phyloP scores from a whole-genome alignment of 2,888 invertebrate genomes.

The Zygaena filipendulae region DNA sequence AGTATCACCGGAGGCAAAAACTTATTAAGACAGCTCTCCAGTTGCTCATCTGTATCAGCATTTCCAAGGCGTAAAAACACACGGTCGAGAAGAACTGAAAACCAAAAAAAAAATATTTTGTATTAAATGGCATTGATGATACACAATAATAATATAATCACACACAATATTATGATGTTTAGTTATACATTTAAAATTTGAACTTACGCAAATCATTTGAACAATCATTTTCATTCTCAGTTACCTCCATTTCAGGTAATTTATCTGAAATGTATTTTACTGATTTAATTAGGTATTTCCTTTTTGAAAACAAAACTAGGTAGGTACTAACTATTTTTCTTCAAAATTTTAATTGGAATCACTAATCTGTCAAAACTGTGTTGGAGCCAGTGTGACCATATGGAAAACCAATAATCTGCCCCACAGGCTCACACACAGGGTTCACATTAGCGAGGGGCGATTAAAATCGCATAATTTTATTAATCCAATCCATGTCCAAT shows the following conservation, averaged over 20 bases:
- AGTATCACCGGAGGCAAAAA: constrained; percentile 89
- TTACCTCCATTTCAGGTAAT: constrained; percentile 62
- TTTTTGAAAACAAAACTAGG: neutral
- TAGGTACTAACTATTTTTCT: neutral
- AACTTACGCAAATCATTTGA: constrained; percentile 56
- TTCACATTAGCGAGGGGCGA: too few relatives aligned
- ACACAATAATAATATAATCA: constrained; percentile 2
- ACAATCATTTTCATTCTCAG: constrained; percentile 43
- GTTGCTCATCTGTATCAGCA: constrained; percentile 89
- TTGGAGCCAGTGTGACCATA: too few relatives aligned
- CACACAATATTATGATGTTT: neutral
- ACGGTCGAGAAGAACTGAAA: constrained; percentile 85
- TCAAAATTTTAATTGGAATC: too few relatives aligned
- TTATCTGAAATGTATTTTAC: constrained; percentile 10
- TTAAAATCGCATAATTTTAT: too few relatives aligned
- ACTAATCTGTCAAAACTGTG: too few relatives aligned
- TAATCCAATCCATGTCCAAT: too few relatives aligned
- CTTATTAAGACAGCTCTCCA: constrained; percentile 81
- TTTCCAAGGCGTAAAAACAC: constrained; percentile 90
- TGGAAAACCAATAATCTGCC: too few relatives aligned
- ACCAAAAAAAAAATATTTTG: constrained; percentile 13
- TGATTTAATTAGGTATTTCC: neutral
- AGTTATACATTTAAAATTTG: neutral
- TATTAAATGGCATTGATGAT: constrained; percentile 1
- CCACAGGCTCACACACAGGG: too few relatives aligned